Conservation (phyloP, 2,797 vertebrate species). For the Petrocephalus sullivani region DNA sequence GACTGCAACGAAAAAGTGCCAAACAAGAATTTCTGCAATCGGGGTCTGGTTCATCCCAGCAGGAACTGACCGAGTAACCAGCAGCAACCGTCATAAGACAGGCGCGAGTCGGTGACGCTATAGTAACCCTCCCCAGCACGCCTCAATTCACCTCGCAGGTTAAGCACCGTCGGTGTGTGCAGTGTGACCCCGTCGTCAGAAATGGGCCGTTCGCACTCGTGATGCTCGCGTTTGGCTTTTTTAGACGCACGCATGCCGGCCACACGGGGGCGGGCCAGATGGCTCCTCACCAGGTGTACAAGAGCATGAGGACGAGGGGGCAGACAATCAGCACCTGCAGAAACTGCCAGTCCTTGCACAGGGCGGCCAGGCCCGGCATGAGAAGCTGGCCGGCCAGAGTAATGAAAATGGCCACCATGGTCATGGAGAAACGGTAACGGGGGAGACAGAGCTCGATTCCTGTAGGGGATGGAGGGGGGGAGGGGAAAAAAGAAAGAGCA, state of each 20-base stretch:
- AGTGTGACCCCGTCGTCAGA: background rate
- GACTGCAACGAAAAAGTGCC: background rate
- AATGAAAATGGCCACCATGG: slow-evolving; percentile 92
- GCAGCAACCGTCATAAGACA: background rate
- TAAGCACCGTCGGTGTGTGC: background rate
- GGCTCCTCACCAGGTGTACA: slow-evolving; percentile 84
- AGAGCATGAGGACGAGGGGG: slow-evolving; percentile 88
- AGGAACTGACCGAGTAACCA: background rate
- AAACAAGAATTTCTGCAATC: background rate
- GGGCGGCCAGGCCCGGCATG: slow-evolving; percentile 87
- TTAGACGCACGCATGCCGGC: background rate
- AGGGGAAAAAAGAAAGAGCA: background rate
- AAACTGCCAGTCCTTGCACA: slow-evolving; percentile 92
- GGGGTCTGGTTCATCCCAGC: background rate
- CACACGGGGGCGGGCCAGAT: background rate
- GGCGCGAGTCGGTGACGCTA: background rate
- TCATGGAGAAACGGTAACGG: slow-evolving; percentile 86
- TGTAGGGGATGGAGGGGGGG: slow-evolving; percentile 37
- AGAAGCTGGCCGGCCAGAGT: slow-evolving; percentile 88
- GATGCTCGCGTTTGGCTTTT: slow-evolving; percentile 19
- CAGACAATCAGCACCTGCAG: slow-evolving; percentile 92
- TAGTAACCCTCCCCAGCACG: background rate
- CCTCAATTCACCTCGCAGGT: background rate
- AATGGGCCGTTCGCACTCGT: background rate
- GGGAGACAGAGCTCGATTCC: slow-evolving; percentile 94